These are phyloP conservation scores for Opisthocomus hoazin DNA, from an alignment of 2,113 vertebrate species.

Conservation along the genomic window DNA sequence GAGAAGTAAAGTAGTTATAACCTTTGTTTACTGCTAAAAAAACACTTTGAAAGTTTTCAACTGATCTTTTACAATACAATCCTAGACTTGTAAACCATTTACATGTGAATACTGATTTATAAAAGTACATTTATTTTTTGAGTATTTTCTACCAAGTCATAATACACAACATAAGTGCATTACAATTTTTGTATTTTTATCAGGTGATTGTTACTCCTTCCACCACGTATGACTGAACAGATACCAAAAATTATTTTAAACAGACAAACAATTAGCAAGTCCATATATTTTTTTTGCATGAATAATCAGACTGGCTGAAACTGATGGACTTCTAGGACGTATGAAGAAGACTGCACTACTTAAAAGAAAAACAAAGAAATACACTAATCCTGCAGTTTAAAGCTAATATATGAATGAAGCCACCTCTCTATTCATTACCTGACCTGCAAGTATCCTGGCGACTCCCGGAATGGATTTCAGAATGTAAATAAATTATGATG, in stretches of 20 bases:
- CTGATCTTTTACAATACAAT: background rate
- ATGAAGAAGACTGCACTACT: background rate
- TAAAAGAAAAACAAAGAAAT: background rate
- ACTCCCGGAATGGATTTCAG: background rate
- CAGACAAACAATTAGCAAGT: background rate
- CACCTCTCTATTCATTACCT: background rate
- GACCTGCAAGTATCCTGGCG: background rate
- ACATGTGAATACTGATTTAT: background rate
- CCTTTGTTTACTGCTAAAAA: background rate
- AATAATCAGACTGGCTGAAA: background rate
- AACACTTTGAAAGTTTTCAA: background rate
- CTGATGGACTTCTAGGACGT: background rate
- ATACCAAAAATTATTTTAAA: background rate
- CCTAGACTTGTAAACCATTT: background rate
- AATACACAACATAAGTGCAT: background rate
- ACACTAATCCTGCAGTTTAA: background rate
- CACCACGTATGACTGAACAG: background rate
- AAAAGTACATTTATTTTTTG: background rate
- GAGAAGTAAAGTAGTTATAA: background rate
- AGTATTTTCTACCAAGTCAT: background rate
- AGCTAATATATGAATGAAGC: background rate
- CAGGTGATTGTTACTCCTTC: background rate
- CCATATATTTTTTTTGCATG: fast-evolving
- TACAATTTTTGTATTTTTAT: background rate
- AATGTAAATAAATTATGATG: background rate